Base-by-base conservation (phyloP, 2,888 invertebrate species). In the Mythimna loreyi region DNA sequence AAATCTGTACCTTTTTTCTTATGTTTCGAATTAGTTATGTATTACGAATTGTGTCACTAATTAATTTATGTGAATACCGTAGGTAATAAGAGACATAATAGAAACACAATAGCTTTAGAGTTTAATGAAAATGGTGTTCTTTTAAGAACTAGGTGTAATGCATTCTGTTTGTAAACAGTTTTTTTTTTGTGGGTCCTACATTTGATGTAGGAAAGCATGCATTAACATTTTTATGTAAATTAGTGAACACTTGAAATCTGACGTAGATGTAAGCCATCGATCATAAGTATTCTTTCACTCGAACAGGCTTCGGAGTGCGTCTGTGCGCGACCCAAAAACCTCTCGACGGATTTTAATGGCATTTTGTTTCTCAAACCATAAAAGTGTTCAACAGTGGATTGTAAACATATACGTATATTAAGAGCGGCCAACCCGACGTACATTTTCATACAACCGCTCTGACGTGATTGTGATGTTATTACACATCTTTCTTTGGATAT, bases 311-410 rank as follows among this genome's bases (percentile, higher is more conserved):
- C 49, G 25, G 61, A 21, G 40, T 47, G 25, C 19, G 16, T 16
- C 28, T 28, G 11, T 5, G 23, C 53, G 49, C 65, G 73, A 53
- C 72, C 72, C 63, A 36, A 71, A 74, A 78, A 71, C 58, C 33
- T 62, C 57, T 69, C 50, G 49, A 52, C 55, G n/a, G n/a, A 60
- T 36, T 78, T 78, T 75, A 78, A 75, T 78, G 45, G 52, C 33
- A 61, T 66, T 78, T 75, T 78, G 60, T 60, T 33, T 40, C 47
- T 60, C 28, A 43, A 30, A 19, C 30, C 50, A 50, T 78, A 72
- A 74, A 72, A 65, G 23, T 64, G 30, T 77, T 63, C 59, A 64
- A 64, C 45, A 57, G n/a, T 43, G 50, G 59, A 56, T 63, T 45
- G 49, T 43, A 53, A 67, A 72, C 72, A 60, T 78, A 58, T 60